phyloP scores from a whole-genome alignment of 2,113 vertebrate genomes.

The Anhinga rufa region DNA sequence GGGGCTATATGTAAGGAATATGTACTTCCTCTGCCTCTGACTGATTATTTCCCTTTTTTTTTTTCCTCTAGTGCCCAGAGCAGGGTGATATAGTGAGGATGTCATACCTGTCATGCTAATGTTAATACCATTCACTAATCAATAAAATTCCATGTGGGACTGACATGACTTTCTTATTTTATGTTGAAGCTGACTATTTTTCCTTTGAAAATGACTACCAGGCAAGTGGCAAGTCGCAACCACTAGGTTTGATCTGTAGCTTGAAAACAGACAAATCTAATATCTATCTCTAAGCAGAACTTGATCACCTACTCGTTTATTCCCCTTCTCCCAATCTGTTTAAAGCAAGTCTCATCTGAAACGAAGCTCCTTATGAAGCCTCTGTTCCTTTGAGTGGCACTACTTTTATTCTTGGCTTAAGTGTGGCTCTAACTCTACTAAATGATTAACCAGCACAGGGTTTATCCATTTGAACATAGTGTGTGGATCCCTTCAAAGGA shows the following conservation, averaged over 20 bases:
- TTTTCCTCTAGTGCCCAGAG: not conserved
- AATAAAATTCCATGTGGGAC: not conserved
- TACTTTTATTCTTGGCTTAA: not conserved
- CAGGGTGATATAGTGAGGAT: not conserved
- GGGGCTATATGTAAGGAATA: not conserved
- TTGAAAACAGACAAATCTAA: not conserved
- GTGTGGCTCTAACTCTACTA: not conserved
- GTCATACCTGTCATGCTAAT: not conserved
- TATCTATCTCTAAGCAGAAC: not conserved
- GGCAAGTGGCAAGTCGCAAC: not conserved
- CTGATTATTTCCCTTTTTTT: not conserved
- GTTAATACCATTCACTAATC: not conserved
- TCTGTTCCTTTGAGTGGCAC: not conserved
- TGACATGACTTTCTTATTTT: not conserved
- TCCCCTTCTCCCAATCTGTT: not conserved
- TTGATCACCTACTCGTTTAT: not conserved
- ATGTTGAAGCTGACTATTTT: not conserved
- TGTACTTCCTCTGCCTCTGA: not conserved
- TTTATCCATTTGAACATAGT: not conserved
- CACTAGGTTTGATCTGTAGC: not conserved
- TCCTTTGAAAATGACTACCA: not conserved
- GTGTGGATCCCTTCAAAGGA: not conserved
- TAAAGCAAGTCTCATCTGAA: not conserved
- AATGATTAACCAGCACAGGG: not conserved
- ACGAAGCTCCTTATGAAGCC: not conserved